Base-by-base conservation (phyloP, 2,797 vertebrate species). In the Antennarius maculatus region DNA sequence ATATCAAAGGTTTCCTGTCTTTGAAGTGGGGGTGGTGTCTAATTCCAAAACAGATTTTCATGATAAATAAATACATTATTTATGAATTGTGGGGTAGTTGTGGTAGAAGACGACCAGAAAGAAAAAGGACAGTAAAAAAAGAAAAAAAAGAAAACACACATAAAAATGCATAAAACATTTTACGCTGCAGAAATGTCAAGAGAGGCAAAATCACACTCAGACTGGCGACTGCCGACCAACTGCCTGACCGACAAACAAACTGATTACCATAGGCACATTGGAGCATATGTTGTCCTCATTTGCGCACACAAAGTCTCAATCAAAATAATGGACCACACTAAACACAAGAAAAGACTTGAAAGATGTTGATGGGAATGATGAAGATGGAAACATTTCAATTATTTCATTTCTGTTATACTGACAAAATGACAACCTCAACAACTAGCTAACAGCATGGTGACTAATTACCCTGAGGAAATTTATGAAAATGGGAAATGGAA, bases 11-110 rank as follows among this genome's bases (percentile, higher is more conserved):
- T 94, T 94, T 90, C 86, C 91, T 86, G 90, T 93, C 94, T 95
- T 95, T 95, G 94, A 94, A 92, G 93, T 95, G 91, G 84, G 90
- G 87, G 81, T 88, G 88, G 91, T 85, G 83, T 93, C 88, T 94
- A 94, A 94, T 94, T 94, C 91, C 89, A 91, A 94, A 94, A 94
- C 93, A 93, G 91, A 94, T 94, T 94, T 93, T 90, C 89, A 87
- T 90, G 93, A 94, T 94, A 94, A 94, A 94, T 94, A 94, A 92
- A 94, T 94, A 81, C 91, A 94, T 94, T 90, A 94, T 94, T 93
- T 93, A 94, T 94, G 92, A 94, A 90, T 87, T 85, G 85, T 70
- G 84, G 79, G 71, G 48, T 74, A 72, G 81, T 82, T 77, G 61
- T 77, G 80, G 79, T 78, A 78, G 72, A 72, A 83, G 83, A 83